These are phyloP conservation scores for Tenthredo amoena DNA, from an alignment of 2,888 invertebrate species.

Conservation along the genomic window DNA sequence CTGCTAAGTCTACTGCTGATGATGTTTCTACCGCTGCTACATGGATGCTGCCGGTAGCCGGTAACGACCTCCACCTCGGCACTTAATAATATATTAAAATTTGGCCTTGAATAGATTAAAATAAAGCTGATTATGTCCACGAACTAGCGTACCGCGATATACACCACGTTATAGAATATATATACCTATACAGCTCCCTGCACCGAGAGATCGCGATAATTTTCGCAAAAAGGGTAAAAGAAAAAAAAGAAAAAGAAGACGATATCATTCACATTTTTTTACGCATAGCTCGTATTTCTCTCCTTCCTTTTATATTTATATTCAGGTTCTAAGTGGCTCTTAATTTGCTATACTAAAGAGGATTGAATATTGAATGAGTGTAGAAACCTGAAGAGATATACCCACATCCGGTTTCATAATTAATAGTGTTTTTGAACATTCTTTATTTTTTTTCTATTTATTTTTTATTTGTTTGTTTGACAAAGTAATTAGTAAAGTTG, in stretches of 20 bases:
- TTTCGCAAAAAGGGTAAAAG: background rate
- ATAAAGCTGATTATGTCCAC: constrained; percentile 44
- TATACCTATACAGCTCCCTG: background rate
- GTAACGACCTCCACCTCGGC: constrained; percentile 29
- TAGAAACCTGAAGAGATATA: background rate
- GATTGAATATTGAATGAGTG: constrained; percentile 24
- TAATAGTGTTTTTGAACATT: background rate
- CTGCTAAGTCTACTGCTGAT: background rate
- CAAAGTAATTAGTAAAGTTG: background rate
- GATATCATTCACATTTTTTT: background rate
- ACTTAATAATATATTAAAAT: constrained; percentile 50
- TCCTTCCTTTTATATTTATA: background rate
- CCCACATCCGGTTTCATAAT: constrained; percentile 28
- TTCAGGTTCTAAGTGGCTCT: background rate
- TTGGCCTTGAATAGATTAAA: constrained; percentile 50
- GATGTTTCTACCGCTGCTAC: background rate
- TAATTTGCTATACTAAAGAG: background rate
- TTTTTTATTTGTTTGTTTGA: background rate
- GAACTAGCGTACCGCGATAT: background rate
- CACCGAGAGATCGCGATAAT: background rate
- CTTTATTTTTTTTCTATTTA: background rate
- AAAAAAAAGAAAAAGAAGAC: background rate
- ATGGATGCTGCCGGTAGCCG: background rate
- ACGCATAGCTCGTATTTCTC: too few species aligned
- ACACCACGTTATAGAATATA: background rate